These are phyloP conservation scores for Drosophila miranda DNA, from an alignment of 1,140 invertebrate genomes.

Conservation along the genomic window DNA sequence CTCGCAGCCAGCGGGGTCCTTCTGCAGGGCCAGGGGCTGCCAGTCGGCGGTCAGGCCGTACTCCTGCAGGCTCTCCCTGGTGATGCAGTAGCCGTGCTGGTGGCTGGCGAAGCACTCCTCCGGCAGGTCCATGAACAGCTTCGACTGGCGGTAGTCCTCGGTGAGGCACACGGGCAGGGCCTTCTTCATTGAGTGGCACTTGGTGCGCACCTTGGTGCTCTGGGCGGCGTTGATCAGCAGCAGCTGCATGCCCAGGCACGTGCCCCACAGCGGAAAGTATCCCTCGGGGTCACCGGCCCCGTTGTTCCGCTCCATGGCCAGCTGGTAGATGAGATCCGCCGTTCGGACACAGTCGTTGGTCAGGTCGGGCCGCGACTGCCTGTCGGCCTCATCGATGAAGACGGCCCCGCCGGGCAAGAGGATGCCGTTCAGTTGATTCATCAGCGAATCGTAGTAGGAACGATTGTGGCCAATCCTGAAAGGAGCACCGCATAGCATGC, in stretches of 20 bases:
- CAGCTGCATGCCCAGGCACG: conserved; percentile 94
- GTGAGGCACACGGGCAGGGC: conserved; percentile 40
- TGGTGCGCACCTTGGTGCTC: conserved; percentile 37
- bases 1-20: conserved; percentile 84
- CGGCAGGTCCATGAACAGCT: conserved; percentile 84
- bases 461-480: conserved; percentile 63
- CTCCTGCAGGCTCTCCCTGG: conserved; percentile 82
- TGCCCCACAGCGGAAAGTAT: conserved; percentile 93
- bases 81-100: conserved; percentile 89
- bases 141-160: conserved; percentile 82
- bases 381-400: conserved; percentile 82
- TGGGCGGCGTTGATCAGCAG: conserved; percentile 87
- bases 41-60: conserved; percentile 85
- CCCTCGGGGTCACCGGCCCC: conserved; percentile 82
- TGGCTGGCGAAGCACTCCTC: conserved; percentile 88
- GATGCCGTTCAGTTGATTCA: conserved; percentile 87
- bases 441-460: conserved; percentile 79
- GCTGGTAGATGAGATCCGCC: conserved; percentile 86
- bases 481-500: too few relatives aligned
- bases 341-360: conserved; percentile 83
- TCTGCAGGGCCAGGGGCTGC: conserved; percentile 87
- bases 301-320: conserved; percentile 86
- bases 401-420: conserved; percentile 90
- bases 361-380: conserved; percentile 83
- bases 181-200: conserved; percentile 35